Base-by-base conservation (phyloP, 2,888 invertebrate species). In the Plebejus melissa region DNA sequence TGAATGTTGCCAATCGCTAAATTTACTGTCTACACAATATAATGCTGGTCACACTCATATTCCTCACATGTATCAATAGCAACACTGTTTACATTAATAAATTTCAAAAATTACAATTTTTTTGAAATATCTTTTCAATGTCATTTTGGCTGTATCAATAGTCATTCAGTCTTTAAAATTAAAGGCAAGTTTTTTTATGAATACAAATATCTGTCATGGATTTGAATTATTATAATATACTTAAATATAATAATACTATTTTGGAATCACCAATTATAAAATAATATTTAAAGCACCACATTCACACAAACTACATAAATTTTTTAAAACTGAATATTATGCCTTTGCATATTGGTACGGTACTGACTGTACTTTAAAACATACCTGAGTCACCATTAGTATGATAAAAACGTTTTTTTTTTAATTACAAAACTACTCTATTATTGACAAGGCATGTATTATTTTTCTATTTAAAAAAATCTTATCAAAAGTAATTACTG, bases 231-330 rank as follows among this genome's bases (percentile, higher is more conserved):
- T 13, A 36, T 65, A 36, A 22, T 65, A 65, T 65, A 65, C 58
- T 28, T 60, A 65, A 36, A 65, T 65, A 4, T 36, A 65, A 65
- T 65, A 65, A 65, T 65, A 65, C 65, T 36, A 36, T 36, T 65
- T 28, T 28, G 3, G 4, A 36, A 65, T 32, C 32, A 36, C 32
- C 4, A 65, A 65, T 65, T 32, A 9, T 11, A 22, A 32, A 65
- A 13, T 65, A 13, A 32, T 32, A 32, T 32, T 2, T 2, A 16
- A 32, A 13, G 5, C 36, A 65, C 65, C 6, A 65, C 65, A 36
- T 32, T 13, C 36, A 65, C 13, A 28, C 9, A 58, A 13, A 16
- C 7, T 22, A 7, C 2, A n/a, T 1, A n/a, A 58, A 58, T 58
- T 22, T 22, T 22, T 16, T n/a, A 58, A 58, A 58, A 22, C 6